Evolutionary conservation across 2,113 vertebrate genomes (phyloP), one percentile per base, ranked within the genome.

Genomic region (Podarcis muralis): DNA sequence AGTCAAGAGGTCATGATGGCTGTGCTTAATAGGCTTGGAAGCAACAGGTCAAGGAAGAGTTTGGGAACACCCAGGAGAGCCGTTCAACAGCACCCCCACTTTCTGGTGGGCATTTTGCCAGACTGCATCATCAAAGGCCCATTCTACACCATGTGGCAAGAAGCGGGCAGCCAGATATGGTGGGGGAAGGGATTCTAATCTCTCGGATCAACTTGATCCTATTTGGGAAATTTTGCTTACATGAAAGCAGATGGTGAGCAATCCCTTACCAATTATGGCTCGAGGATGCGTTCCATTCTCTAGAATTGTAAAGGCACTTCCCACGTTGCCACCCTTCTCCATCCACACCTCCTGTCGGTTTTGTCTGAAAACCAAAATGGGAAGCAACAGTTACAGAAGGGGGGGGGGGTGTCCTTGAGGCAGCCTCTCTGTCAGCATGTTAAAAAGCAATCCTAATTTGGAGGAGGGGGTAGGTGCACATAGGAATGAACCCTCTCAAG

Each of bases 391-490:
- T 84, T 71, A 83, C 71, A 69, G 20, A 62, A 37, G n/a, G 37
- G 9, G 25, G 81, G 35, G 35, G 91, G 92, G 92, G 75, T 75
- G 86, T 72, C 91, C 85, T 37, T 85, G 22, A 85, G 6, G 23
- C 76, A 85, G 23, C 83, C 80, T 82, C 89, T 92, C 92, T 69
- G 84, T 92, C 92, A 95, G 92, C 90, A 72, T 71, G 82, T 84
- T 83, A 81, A n/a, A 85, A 84, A 68, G 69, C 90, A 92, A 94
- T 87, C 90, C 93, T 85, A 84, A 0, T 3, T 20, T 22, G 40
- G 2, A 23, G 75, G 37, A 11, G 35, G 32, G 48, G 9, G 48
- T 53, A 53, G 48, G 48, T 53, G 48, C 48, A 53, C 48, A 53
- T 53, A 53, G 11, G 48, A 53, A 53, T 53, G 48, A 48, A 53